phyloP scores from a whole-genome alignment of 2,113 vertebrate genomes.

The Vombatus ursinus region DNA sequence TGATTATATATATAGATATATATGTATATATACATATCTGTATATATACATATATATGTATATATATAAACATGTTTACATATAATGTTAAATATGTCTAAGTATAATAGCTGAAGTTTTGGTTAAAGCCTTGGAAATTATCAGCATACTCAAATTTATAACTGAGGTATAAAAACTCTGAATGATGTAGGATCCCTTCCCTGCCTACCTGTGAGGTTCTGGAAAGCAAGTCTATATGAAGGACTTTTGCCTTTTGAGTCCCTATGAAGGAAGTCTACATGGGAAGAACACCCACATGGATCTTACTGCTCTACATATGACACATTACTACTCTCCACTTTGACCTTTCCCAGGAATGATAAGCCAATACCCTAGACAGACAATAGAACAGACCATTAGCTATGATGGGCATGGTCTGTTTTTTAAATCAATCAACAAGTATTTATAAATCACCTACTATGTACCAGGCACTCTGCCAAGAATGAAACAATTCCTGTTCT shows the following conservation, averaged over 20 bases:
- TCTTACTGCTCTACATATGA: not conserved
- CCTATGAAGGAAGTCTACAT: not conserved
- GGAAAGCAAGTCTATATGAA: not conserved
- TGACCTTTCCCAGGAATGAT: not conserved
- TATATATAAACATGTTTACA: not conserved
- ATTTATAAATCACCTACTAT: not conserved
- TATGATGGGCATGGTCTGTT: not conserved
- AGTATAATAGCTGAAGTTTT: not conserved
- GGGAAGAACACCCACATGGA: not conserved
- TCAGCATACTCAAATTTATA: not conserved
- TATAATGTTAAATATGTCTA: not conserved
- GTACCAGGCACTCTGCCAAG: not conserved
- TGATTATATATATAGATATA: no score
- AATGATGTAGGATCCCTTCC: not conserved
- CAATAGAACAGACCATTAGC: not conserved
- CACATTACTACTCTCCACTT: not conserved
- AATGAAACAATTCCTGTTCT: not conserved
- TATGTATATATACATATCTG: no score
- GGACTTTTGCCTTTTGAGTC: not conserved
- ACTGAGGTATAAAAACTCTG: not conserved
- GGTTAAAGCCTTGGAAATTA: not conserved
- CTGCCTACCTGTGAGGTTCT: not conserved
- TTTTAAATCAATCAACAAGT: not conserved
- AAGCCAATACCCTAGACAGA: not conserved
- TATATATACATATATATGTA: no score